These are phyloP conservation scores for Ia io DNA, from an alignment of 2,113 vertebrate genomes.

Conservation along the genomic window DNA sequence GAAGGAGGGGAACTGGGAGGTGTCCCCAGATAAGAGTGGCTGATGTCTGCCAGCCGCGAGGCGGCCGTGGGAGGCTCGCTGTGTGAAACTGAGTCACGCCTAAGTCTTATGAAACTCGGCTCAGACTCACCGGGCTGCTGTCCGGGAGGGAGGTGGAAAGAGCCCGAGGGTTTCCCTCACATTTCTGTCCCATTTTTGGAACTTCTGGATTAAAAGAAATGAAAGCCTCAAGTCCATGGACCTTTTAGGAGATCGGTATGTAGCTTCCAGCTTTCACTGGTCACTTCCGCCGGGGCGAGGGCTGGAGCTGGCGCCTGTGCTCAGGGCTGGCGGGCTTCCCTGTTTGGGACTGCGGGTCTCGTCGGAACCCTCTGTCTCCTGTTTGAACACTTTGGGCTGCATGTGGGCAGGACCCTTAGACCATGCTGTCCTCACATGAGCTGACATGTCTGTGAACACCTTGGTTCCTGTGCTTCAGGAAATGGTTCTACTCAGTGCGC, in stretches of 20 bases:
- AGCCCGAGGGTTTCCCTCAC: not conserved
- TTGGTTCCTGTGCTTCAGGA: not conserved
- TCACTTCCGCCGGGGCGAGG: not conserved
- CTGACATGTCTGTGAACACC: not conserved
- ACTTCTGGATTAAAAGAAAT: conserved; percentile 45
- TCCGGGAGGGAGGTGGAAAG: not conserved
- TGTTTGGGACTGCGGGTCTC: rapidly evolving
- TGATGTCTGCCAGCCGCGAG: conserved; percentile 85
- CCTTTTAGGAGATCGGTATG: conserved; percentile 70
- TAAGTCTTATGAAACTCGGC: conserved; percentile 82
- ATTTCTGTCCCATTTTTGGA: conserved; percentile 10
- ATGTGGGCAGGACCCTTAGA: not conserved
- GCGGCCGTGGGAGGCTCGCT: conserved; percentile 83
- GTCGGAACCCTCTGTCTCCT: too few species aligned
- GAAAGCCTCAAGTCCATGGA: not conserved
- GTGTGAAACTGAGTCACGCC: conserved; percentile 89
- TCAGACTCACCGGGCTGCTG: conserved; percentile 25
- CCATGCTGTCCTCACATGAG: not conserved
- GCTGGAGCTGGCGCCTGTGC: too few species aligned
- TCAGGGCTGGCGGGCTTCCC: too few species aligned
- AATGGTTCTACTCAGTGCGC: not conserved
- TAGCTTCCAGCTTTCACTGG: conserved; percentile 7
- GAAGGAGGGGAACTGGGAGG: conserved; percentile 71
- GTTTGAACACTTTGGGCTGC: not conserved
- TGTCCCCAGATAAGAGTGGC: conserved; percentile 59